A percentile compares a stretch with the other conserved stretches of the same genome.
Conservation (phyloP, 2,113 vertebrate genomes). For the Larimichthys polyactis region DNA sequence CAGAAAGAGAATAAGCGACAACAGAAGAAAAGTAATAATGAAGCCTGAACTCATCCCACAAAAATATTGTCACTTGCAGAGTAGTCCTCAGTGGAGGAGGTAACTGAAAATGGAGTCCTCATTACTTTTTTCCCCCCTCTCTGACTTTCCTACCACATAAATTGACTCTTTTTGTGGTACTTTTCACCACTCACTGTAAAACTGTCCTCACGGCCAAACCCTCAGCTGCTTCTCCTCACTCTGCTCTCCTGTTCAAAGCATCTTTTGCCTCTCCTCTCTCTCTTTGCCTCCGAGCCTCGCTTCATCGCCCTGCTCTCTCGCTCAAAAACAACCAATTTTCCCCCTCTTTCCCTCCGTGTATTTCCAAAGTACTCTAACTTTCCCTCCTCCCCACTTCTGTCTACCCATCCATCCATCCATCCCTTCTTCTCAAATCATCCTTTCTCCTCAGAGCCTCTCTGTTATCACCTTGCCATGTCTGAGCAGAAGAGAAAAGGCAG, state of each 20-base stretch:
- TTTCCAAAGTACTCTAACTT: conserved; percentile 22
- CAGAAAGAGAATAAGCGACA: conserved; percentile 39
- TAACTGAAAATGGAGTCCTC: conserved; percentile 18
- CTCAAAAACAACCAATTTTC: conserved; percentile 14
- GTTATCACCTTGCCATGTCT: conserved; percentile 16
- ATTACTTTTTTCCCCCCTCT: neutral
- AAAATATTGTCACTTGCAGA: conserved; percentile 1
- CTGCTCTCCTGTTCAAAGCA: conserved; percentile 26
- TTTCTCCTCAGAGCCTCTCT: conserved; percentile 11
- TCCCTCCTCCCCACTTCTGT: neutral
- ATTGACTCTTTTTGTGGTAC: neutral
- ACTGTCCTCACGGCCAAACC: neutral
- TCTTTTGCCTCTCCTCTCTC: too few species aligned
- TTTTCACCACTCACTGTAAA: conserved; percentile 11
- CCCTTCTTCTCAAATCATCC: conserved; percentile 7
- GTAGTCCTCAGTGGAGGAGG: conserved; percentile 1
- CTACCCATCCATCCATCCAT: neutral
- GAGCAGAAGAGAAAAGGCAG: neutral
- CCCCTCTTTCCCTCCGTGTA: neutral
- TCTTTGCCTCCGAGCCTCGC: conserved; percentile 28
- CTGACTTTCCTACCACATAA: conserved; percentile 10
- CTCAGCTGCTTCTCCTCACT: conserved; percentile 35
- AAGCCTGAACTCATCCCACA: conserved; percentile 25
- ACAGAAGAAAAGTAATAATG: conserved; percentile 36
- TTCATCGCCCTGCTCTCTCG: conserved; percentile 6